These are phyloP conservation scores for Musca vetustissima DNA, from an alignment of 1,140 invertebrate species.

Conservation along the genomic window DNA sequence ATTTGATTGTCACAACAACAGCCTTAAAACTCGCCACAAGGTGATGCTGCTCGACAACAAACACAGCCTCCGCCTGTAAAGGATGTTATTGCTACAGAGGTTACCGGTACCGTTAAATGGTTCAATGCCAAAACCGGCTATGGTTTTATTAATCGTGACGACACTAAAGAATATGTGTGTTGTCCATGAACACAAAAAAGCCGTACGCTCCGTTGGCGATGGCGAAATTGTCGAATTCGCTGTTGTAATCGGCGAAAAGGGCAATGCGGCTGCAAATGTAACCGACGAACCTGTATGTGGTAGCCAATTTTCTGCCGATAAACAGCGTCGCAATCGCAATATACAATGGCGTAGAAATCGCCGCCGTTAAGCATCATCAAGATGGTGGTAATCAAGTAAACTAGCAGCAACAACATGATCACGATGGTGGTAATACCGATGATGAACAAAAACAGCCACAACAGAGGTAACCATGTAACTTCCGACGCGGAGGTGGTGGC, in stretches of 20 bases:
- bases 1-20: no score
- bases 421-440: conserved; percentile 56
- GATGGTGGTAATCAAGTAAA: conserved; percentile 35
- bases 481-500: conserved; percentile 42
- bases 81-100: conserved; percentile 60
- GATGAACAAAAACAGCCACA: conserved; percentile 34
- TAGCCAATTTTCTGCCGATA: no score
- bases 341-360: conserved; percentile 62
- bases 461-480: conserved; percentile 37
- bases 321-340: conserved; percentile 67
- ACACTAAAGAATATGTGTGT: conserved; percentile 99
- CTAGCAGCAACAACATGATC: conserved; percentile 47
- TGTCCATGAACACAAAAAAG: conserved; percentile 96
- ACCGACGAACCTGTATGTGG: conserved; percentile 93
- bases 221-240: conserved; percentile 99
- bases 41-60: conserved; percentile 42
- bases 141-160: conserved; percentile 98
- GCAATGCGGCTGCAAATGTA: conserved; percentile 95
- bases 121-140: no score
- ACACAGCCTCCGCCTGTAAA: conserved; percentile 50
- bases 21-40: conserved; percentile 34
- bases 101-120: no score
- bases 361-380: conserved; percentile 57
- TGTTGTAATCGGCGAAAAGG: conserved; percentile 98
- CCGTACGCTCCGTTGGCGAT: no score